Evolutionary conservation across 2,888 invertebrate genomes (phyloP).

Genomic region (Biston stratarius): DNA sequence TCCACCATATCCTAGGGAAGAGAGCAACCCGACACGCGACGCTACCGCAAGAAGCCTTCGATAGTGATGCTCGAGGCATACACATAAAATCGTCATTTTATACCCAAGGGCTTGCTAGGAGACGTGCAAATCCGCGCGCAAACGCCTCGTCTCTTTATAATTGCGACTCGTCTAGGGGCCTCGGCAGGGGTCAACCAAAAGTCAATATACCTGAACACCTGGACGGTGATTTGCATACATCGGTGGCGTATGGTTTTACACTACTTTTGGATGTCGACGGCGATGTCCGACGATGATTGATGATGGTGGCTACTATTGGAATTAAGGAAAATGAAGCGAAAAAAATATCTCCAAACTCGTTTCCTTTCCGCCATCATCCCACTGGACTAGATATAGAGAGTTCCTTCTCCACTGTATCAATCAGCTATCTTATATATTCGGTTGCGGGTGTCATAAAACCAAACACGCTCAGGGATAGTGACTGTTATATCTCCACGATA

Average conservation of each 20-base stretch:
- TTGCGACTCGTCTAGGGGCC: slow-evolving; percentile 50
- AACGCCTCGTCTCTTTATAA: slow-evolving; percentile 17
- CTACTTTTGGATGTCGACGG: slow-evolving; percentile 34
- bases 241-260: slow-evolving; percentile 43
- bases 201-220: slow-evolving; percentile 53
- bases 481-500: no score
- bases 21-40: no score
- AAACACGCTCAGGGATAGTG: no score
- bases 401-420: no score
- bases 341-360: background rate
- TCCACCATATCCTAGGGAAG: no score
- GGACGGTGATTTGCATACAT: slow-evolving; percentile 53
- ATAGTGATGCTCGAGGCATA: background rate
- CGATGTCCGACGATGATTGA: slow-evolving; percentile 4
- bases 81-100: background rate
- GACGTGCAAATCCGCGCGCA: slow-evolving; percentile 13
- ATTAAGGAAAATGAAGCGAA: slow-evolving; percentile 10
- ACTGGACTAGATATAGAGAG: no score
- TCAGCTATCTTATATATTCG: no score
- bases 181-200: slow-evolving; percentile 52
- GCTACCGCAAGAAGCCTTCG: background rate
- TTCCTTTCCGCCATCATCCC: no score
- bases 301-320: slow-evolving; percentile 12
- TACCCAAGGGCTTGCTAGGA: background rate
- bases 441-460: no score